Evolutionary conservation across 2,113 vertebrate genomes (phyloP), one percentile per base, ranked within the genome.

Genomic region (Amazona guildingii): DNA sequence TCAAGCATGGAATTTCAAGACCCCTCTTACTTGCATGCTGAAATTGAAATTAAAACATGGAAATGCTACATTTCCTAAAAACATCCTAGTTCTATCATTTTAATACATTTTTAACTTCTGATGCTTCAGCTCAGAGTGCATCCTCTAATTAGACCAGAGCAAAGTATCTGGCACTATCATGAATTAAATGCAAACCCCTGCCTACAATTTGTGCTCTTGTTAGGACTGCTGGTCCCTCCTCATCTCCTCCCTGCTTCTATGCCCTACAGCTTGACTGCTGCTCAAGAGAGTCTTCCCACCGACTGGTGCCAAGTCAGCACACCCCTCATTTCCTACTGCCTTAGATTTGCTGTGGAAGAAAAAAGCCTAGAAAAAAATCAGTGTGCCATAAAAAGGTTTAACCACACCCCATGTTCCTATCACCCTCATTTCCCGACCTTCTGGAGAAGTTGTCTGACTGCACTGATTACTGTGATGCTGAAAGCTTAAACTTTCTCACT

Each of bases 261-360:
- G 2, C 9, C 14, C 57, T 72, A 39, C 0, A 1, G 19, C 21
- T 54, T 5, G 1, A 10, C 15, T 2, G 1, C 21, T 72, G 31
- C 51, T 68, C 1, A 1, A 29, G 52, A 3, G 9, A 61, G 43
- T 29, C 29, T 44, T 59, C 46, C 25, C 33, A 59, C 31, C 10
- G 6, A 35, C 19, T 1, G 1, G 21, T 46, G 39, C 21, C 21
- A 43, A 25, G 24, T 25, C 48, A 75, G 15, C 67, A 35, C 41
- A 37, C 14, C 24, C 17, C 3, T 54, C 3, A 3, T 28, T 27
- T 67, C 15, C 17, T 68, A 23, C 46, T 35, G 39, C 19, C 19
- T 14, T 15, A 61, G 27, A 54, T 54, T 10, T 39, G 7, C 43
- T 59, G 13, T 33, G 46, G 63, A 80, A 68, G 28, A 35, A 93